Evolutionary conservation across 2,113 vertebrate species (phyloP), one percentile per base, ranked within the genome.

Genomic region (Eleginops maclovinus): DNA sequence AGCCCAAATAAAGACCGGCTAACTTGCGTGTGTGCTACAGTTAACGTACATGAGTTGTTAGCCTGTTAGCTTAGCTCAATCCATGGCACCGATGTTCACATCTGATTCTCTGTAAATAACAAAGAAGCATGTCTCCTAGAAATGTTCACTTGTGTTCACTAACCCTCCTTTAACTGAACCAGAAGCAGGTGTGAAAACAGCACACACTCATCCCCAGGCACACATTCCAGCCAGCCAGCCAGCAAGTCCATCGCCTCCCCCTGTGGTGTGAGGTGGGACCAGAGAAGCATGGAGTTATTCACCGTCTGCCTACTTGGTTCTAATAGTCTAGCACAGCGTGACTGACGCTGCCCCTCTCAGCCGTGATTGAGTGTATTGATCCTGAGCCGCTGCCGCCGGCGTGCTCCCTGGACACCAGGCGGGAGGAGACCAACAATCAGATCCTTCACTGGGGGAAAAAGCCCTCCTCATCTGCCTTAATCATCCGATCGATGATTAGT

Each of bases 401-500:
- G 24, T 43, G 77, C 84, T 92, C 90, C 88, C 89, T 75, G 95
- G 95, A 95, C 94, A 93, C 93, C 94, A 89, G 91, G 92, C 85
- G 41, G 89, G 85, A 87, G 87, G 93, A 97, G 95, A 97, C 95
- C 95, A 93, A 96, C 95, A 97, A 97, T 97, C 96, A 97, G 95
- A 96, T 93, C 95, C 93, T 95, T 96, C 90, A 94, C 94, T 95
- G 95, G 95, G 94, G 96, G 95, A 95, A 85, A 88, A 96, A 96
- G 94, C 95, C 95, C 91, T 96, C 95, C 96, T 97, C 96, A 97
- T 97, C 96, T 96, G 95, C 95, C 94, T 97, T 98, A 98, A 98
- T 97, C 96, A 97, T 95, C 95, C 94, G 94, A 96, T 97, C 96
- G 71, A 98, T 98, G 96, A 96, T 96, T 96, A 95, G 93, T 93